Evolutionary conservation across 2,797 vertebrate species (phyloP), one percentile per base, ranked within the genome.

Genomic region (Sardinella longiceps): DNA sequence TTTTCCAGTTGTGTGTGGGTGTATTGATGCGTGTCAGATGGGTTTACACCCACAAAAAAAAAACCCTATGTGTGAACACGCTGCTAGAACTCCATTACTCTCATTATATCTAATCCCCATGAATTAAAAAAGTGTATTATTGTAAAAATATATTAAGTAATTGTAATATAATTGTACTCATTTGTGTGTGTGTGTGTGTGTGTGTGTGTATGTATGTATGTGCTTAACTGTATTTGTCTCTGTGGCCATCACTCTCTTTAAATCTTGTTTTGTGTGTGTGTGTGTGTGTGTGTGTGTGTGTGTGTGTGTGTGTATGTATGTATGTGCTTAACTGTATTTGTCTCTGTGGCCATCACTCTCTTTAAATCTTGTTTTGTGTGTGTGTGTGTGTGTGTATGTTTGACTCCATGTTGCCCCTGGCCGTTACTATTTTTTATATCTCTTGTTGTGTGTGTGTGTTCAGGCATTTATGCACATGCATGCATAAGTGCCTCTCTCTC

Each of bases 401-500:
- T 25, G 48, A 12, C 28, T n/a, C 7, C 45, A 9, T 11, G 45
- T 33, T 33, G 28, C 58, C n/a, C 12, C 58, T 25, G 58, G 5
- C 58, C n/a, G 28, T 60, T 25, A 60, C n/a, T 60, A 60, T 10
- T 60, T 7, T 6, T 60, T 9, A n/a, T 60, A 6, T 25, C 58
- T 60, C n/a, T 58, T 66, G 60, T 39, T 50, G 18, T 63, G 45
- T 58, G 63, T 84, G 50, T 84, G 60, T 86, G 77, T 82, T 18
- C 48, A 3, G 81, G 46, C 58, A 46, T 48, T 5, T 48, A 0
- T 48, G 45, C 14, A n/a, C 50, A 20, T 33, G 18, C 12, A n/a
- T 3, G 39, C 39, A 43, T 43, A 2, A 43, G 45, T 46, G 46
- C 46, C 18, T 23, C 20, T 20, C 28, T 70, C 51, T 48, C 18